Conservation (phyloP, 2,113 vertebrate species). For the Siniperca chuatsi region DNA sequence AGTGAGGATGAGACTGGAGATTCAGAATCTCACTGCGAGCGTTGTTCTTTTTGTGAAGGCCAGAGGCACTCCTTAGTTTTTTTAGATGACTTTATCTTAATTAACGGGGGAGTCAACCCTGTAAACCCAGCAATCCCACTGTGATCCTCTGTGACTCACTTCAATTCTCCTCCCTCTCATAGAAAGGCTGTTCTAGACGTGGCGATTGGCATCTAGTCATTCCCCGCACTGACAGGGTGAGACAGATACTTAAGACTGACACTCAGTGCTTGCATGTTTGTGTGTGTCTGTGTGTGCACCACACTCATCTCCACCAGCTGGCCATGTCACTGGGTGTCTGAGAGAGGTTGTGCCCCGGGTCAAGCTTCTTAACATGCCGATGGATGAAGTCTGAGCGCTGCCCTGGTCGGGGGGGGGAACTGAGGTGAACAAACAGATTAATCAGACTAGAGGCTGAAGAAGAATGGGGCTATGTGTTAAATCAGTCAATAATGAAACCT, state of each 20-base stretch:
- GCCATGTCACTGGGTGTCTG: slow-evolving; percentile 42
- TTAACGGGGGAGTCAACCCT: slow-evolving; percentile 57
- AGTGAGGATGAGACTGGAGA: slow-evolving; percentile 48
- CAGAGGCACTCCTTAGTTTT: slow-evolving; percentile 66
- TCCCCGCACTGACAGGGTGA: slow-evolving; percentile 53
- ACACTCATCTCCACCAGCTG: slow-evolving; percentile 68
- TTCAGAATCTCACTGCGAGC: slow-evolving; percentile 36
- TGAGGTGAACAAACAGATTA: slow-evolving; percentile 64
- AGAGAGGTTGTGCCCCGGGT: slow-evolving; percentile 47
- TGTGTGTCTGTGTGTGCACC: background rate
- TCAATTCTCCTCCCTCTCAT: slow-evolving; percentile 50
- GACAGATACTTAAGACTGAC: slow-evolving; percentile 68
- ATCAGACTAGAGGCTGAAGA: slow-evolving; percentile 28
- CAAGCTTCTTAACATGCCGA: slow-evolving; percentile 76
- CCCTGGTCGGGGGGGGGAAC: slow-evolving; percentile 26
- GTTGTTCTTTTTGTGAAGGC: slow-evolving; percentile 43
- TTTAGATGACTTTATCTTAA: slow-evolving; percentile 50
- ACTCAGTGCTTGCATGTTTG: slow-evolving; percentile 26
- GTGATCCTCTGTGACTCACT: slow-evolving; percentile 70
- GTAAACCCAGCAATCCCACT: slow-evolving; percentile 60
- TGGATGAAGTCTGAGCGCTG: slow-evolving; percentile 63
- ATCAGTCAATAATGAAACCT: slow-evolving; percentile 1
- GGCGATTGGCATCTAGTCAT: slow-evolving; percentile 54
- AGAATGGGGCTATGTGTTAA: slow-evolving; percentile 27
- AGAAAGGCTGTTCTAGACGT: slow-evolving; percentile 48